Conservation (phyloP, 2,113 vertebrate species). For the Nesoenas mayeri region DNA sequence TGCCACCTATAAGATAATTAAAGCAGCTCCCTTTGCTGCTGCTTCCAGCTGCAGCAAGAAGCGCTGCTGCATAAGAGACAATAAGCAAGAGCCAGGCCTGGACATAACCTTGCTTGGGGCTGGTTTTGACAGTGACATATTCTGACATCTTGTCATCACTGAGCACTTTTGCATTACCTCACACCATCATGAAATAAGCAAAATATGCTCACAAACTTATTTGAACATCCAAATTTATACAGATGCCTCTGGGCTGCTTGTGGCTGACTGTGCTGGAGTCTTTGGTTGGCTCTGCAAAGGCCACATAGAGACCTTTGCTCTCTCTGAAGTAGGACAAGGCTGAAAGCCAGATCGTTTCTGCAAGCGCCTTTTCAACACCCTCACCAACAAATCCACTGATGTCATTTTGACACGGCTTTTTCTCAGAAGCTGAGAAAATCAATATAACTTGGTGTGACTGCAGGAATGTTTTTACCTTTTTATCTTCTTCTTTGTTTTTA, state of each 20-base stretch:
- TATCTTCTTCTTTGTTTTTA: background rate
- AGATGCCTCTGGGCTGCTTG: background rate
- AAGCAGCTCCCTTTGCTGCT: background rate
- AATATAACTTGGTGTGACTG: background rate
- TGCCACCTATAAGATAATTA: conserved; percentile 10
- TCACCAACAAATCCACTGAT: background rate
- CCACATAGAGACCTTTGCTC: background rate
- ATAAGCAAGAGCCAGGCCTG: background rate
- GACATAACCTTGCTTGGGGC: background rate
- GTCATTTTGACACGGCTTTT: background rate
- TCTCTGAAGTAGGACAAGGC: background rate
- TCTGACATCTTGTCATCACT: background rate
- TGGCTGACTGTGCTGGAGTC: background rate
- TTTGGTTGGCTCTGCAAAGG: background rate
- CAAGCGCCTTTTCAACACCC: background rate
- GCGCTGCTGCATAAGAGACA: background rate
- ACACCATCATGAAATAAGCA: background rate
- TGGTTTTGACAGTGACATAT: conserved; percentile 20
- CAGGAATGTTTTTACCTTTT: background rate
- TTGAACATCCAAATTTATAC: background rate
- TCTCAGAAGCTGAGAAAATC: background rate
- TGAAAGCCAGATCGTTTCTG: background rate
- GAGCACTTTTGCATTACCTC: background rate
- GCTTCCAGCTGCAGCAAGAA: background rate
- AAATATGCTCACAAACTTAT: background rate